Conservation (phyloP, 2,888 invertebrate genomes). For the Helobdella robusta region DNA sequence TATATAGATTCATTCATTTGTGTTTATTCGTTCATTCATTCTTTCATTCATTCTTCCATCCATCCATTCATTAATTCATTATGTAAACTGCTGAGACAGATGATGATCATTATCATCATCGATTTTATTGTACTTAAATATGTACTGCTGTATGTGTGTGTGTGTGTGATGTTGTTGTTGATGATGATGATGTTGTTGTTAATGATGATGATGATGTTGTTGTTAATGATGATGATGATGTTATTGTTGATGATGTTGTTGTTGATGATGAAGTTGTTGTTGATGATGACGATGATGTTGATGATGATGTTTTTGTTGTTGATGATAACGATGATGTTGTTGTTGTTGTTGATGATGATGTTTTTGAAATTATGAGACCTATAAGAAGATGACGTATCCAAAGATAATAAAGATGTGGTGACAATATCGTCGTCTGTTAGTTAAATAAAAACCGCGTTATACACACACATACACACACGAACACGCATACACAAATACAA, state of each 20-base stretch:
- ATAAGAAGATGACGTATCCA: not conserved
- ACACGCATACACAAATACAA: no score
- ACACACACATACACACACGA: not conserved
- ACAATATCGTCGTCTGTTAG: not conserved
- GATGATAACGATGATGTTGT: not conserved
- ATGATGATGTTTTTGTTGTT: slow-evolving; percentile 3
- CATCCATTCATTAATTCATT: no score
- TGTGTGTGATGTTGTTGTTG: not conserved
- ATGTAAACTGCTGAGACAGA: no score
- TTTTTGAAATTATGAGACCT: no score
- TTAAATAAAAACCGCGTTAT: not conserved
- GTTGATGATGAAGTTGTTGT: not conserved
- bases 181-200: not conserved
- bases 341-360: not conserved
- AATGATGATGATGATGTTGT: not conserved
- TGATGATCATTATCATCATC: no score
- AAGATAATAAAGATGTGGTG: no score
- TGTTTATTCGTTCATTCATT: no score
- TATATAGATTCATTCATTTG: no score
- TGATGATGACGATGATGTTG: slow-evolving; percentile 2
- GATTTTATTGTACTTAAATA: no score
- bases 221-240: slow-evolving; percentile 8
- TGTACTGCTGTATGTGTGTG: no score
- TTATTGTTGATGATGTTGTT: not conserved
- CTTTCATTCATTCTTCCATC: no score